Percentiles rank a stretch among this genome's conserved stretches.
Conservation (phyloP, 2,888 invertebrate species). For the Erynnis tages region DNA sequence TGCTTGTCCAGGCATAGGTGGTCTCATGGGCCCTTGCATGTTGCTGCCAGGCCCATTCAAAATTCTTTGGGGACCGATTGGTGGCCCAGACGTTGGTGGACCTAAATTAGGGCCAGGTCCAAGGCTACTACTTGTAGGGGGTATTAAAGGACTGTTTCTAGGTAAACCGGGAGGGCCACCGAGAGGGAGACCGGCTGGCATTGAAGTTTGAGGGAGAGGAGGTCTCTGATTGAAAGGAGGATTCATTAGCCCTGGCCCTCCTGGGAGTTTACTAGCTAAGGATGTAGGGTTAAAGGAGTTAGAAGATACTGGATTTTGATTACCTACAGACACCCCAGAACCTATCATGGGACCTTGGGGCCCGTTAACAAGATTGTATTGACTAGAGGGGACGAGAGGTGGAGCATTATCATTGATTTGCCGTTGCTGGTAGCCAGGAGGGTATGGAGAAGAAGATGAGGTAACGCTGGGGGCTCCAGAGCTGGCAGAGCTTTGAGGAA, state of each 20-base stretch:
- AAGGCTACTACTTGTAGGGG: conserved; percentile 40
- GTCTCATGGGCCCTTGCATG: neutral
- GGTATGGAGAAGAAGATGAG: conserved; percentile 50
- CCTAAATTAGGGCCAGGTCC: conserved; percentile 28
- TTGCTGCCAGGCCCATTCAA: conserved; percentile 38
- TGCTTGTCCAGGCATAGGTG: neutral
- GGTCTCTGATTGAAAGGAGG: conserved; percentile 39
- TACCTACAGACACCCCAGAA: conserved; percentile 24
- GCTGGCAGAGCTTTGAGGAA: conserved; percentile 48
- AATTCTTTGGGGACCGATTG: conserved; percentile 32
- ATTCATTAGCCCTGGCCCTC: conserved; percentile 28
- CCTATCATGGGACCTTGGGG: conserved; percentile 38
- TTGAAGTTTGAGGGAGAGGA: conserved; percentile 35
- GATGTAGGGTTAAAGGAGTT: conserved; percentile 43
- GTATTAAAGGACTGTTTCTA: conserved; percentile 55
- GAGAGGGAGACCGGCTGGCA: conserved; percentile 46
- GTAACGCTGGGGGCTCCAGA: conserved; percentile 48
- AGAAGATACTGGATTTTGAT: conserved; percentile 44
- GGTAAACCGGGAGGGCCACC: conserved; percentile 46
- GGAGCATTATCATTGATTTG: conserved; percentile 74
- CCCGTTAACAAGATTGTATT: conserved; percentile 63
- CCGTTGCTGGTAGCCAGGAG: conserved; percentile 48
- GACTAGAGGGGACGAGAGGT: conserved; percentile 71
- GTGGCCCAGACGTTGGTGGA: conserved; percentile 29
- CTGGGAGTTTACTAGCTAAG: conserved; percentile 39